Base-by-base conservation (phyloP, 2,113 vertebrate species). In the Scomber japonicus region DNA sequence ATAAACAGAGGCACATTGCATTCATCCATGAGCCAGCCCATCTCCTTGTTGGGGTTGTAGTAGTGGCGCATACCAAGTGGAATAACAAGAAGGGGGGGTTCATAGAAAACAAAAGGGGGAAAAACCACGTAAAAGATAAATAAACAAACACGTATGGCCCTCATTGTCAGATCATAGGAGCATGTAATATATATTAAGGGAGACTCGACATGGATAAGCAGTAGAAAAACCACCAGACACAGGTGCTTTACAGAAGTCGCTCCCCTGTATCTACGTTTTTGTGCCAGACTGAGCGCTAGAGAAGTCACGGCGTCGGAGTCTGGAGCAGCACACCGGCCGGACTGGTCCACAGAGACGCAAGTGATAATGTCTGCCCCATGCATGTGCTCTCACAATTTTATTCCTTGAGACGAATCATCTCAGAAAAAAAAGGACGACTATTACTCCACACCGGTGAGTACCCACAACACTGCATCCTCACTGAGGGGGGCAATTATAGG, bases 371-470 rank as follows among this genome's bases (percentile, higher is more conserved):
- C 85, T 87, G 31, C 87, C 46, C 86, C 91, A 71, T 92, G 92
- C 50, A 94, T 94, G 94, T 80, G 89, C 82, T 90, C 91, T 71
- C 92, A 93, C 69, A 93, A 93, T 69, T 93, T 95, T 83, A 95
- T 91, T 62, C 93, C 93, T 86, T 94, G 92, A 94, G 80, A 90
- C 91, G 16, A 7, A 0, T 15, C 51, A 16, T 46, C 56, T 40
- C 27, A n/a, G 69, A 15, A 64, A 27, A 27, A 27, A 57, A 54
- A 78, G 66, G 63, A 75, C 53, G 14, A 21, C 45, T 35, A 5
- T 27, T 67, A 15, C 64, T 65, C 13, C 12, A 19, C 61, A 60
- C 78, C 45, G 92, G 93, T 94, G 80, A 93, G 93, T 81, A n/a
- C 12, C 13, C 2, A 2, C 9, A 13, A 3, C 65, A 0, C 56